Conservation (phyloP, 2,113 vertebrate genomes). For the Semnornis frantzii region DNA sequence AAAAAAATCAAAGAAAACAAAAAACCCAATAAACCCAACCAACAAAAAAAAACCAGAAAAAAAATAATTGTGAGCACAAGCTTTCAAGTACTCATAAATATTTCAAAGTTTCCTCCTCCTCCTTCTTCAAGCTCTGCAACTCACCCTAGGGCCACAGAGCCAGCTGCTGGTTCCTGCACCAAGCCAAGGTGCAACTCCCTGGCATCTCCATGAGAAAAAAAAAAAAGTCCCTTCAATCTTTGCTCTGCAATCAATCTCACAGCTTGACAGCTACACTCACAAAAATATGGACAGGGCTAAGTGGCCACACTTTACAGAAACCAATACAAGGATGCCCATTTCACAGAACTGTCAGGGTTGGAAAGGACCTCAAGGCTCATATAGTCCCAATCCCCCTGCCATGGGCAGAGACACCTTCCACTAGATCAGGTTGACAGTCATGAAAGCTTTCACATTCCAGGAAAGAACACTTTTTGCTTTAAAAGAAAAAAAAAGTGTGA, state of each 20-base stretch:
- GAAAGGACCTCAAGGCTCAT: too few relatives aligned
- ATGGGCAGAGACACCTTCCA: too few relatives aligned
- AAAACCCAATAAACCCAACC: too few relatives aligned
- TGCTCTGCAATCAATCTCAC: neutral
- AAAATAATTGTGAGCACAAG: neutral
- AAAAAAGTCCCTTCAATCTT: neutral
- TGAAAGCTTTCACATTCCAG: neutral
- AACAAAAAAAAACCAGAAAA: neutral
- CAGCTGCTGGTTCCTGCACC: neutral
- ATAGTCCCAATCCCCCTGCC: too few relatives aligned
- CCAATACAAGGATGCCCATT: neutral
- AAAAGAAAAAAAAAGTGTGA: neutral
- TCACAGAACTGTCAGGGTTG: too few relatives aligned
- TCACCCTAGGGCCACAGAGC: rapidly evolving
- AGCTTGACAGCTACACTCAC: neutral
- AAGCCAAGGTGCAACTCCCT: neutral
- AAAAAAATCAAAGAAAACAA: neutral
- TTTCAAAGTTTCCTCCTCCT: neutral
- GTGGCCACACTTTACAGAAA: neutral
- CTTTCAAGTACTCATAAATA: rapidly evolving
- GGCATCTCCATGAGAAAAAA: neutral
- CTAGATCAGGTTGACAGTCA: neutral
- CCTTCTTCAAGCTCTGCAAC: neutral
- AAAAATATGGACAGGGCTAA: neutral
- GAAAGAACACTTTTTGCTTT: neutral